phyloP scores from a whole-genome alignment of 2,113 vertebrate genomes.

The Raja brachyura region DNA sequence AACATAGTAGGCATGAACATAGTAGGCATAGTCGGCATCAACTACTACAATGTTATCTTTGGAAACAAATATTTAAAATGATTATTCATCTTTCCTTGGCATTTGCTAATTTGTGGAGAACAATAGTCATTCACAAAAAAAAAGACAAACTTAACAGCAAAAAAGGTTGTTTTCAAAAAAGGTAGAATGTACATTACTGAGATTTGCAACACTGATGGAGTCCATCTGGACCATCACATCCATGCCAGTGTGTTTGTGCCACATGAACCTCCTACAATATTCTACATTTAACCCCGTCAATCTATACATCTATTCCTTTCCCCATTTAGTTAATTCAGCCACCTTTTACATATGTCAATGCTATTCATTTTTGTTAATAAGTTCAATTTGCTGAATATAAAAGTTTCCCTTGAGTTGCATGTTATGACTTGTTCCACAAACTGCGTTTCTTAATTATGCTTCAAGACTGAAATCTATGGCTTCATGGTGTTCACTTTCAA shows the following conservation, averaged over 20 bases:
- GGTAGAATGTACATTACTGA: not conserved
- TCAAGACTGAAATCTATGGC: too few relatives aligned
- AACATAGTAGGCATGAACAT: too few relatives aligned
- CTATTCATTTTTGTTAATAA: not conserved
- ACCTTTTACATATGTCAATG: too few relatives aligned
- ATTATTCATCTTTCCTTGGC: not conserved
- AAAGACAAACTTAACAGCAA: not conserved
- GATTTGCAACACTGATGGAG: not conserved
- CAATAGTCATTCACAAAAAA: not conserved
- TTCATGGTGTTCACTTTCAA: too few relatives aligned
- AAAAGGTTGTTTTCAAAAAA: not conserved
- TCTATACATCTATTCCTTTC: not conserved
- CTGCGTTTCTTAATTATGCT: too few relatives aligned
- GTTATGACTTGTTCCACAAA: too few relatives aligned
- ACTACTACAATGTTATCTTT: not conserved
- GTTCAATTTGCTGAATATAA: not conserved
- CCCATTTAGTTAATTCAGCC: not conserved
- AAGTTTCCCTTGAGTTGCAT: not conserved
- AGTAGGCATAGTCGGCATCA: too few relatives aligned
- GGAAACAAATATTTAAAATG: not conserved
- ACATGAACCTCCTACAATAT: too few relatives aligned
- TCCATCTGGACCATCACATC: not conserved
- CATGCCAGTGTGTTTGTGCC: not conserved
- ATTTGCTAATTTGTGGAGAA: not conserved
- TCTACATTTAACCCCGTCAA: not conserved